These are phyloP conservation scores for Eurois occulta DNA, from an alignment of 2,888 invertebrate genomes.

Conservation along the genomic window DNA sequence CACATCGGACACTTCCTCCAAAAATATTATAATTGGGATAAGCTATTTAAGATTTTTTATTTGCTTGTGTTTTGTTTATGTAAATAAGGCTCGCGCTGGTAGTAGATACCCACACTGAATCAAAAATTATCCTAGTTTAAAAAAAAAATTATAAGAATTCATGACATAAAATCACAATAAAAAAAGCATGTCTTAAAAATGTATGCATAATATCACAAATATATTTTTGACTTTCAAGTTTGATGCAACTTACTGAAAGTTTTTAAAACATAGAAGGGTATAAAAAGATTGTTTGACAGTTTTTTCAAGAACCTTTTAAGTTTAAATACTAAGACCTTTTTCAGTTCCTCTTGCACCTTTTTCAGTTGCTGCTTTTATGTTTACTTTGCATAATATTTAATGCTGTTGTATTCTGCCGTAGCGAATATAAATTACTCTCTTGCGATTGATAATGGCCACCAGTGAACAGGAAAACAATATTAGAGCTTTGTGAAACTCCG, in stretches of 20 bases:
- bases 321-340: not conserved
- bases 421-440: slow-evolving; percentile 31
- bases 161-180: not conserved
- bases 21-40: not conserved
- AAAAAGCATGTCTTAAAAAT: not conserved
- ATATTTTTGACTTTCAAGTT: not conserved
- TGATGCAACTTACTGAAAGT: slow-evolving; percentile 3
- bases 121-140: not conserved
- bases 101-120: not conserved
- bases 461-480: not conserved
- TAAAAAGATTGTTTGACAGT: not conserved
- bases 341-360: not conserved
- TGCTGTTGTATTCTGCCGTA: slow-evolving; percentile 17
- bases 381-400: not conserved
- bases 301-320: not conserved
- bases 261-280: not conserved
- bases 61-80: not conserved
- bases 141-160: not conserved
- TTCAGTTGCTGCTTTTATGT: slow-evolving; percentile 1
- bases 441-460: not conserved
- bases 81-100: slow-evolving; percentile 8
- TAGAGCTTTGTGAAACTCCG: not conserved
- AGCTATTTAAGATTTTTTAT: not conserved
- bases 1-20: not conserved
- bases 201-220: not conserved